Conservation (phyloP, 2,888 invertebrate species). For the Parnassius orleans region DNA sequence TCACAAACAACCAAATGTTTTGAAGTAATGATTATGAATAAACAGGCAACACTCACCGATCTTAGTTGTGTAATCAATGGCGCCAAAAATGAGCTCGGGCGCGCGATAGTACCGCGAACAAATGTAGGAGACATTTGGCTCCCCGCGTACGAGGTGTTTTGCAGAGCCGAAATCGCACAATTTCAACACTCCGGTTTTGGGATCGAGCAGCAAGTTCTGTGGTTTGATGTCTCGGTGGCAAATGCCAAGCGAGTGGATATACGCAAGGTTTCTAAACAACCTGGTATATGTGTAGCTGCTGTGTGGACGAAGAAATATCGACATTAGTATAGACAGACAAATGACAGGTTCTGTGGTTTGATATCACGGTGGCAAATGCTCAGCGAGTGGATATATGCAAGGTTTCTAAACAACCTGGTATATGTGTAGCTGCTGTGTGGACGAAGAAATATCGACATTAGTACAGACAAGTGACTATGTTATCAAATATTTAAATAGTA, state of each 20-base stretch:
- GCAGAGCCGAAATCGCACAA: conserved; percentile 99
- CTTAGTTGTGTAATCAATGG: conserved; percentile 98
- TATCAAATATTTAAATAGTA: too few species aligned
- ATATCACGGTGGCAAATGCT: conserved; percentile 99
- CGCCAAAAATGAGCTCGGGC: conserved; percentile 99
- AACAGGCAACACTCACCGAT: conserved; percentile 84
- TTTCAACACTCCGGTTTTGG: conserved; percentile 98
- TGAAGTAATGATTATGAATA: background rate
- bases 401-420: conserved; percentile 99
- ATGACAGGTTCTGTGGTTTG: conserved; percentile 96
- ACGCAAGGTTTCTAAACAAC: conserved; percentile 99
- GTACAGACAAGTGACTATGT: too few species aligned
- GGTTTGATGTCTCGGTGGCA: conserved; percentile 99
- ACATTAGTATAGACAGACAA: too few species aligned
- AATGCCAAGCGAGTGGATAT: conserved; percentile 99
- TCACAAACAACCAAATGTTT: too few species aligned
- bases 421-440: conserved; percentile 92
- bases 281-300: conserved; percentile 99
- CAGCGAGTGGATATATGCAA: conserved; percentile 99
- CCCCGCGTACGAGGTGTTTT: conserved; percentile 97
- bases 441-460: background rate
- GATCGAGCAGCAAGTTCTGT: conserved; percentile 98
- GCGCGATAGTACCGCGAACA: conserved; percentile 99
- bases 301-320: background rate
- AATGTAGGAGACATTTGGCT: conserved; percentile 99